phyloP scores from a whole-genome alignment of 2,113 vertebrate species.

The Eira barbara region DNA sequence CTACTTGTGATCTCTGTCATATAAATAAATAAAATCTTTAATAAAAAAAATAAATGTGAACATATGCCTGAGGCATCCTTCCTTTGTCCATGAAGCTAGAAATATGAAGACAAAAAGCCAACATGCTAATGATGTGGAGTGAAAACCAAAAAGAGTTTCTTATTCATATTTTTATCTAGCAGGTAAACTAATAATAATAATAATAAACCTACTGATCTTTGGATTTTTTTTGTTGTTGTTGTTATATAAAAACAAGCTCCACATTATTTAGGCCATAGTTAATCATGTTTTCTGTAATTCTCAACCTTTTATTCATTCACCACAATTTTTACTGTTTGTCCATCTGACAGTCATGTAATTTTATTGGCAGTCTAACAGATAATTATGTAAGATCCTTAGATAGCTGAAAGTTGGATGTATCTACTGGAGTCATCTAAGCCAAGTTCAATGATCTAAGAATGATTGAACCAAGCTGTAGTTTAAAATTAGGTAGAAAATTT shows the following conservation, averaged over 20 bases:
- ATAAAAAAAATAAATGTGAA: not conserved
- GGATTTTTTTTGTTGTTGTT: not conserved
- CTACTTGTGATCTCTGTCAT: too few relatives aligned
- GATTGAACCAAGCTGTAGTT: not conserved
- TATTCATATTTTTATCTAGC: not conserved
- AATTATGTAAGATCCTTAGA: not conserved
- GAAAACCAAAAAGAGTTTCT: not conserved
- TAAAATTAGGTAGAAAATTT: not conserved
- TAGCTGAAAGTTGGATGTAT: not conserved
- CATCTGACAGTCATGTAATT: not conserved
- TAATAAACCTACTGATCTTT: not conserved
- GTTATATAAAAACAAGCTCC: not conserved
- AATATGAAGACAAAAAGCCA: not conserved
- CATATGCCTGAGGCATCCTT: not conserved
- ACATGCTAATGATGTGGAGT: not conserved
- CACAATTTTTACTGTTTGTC: not conserved
- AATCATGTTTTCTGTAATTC: not conserved
- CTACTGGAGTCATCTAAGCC: not conserved
- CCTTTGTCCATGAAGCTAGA: not conserved
- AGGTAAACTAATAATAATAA: not conserved
- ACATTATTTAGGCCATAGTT: not conserved
- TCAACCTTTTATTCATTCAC: not conserved
- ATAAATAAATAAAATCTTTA: too few relatives aligned
- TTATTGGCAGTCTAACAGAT: not conserved
- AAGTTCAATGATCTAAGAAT: not conserved